Evolutionary conservation across 2,888 invertebrate genomes (phyloP), one percentile per base, ranked within the genome.

Genomic region (Elegia similella): DNA sequence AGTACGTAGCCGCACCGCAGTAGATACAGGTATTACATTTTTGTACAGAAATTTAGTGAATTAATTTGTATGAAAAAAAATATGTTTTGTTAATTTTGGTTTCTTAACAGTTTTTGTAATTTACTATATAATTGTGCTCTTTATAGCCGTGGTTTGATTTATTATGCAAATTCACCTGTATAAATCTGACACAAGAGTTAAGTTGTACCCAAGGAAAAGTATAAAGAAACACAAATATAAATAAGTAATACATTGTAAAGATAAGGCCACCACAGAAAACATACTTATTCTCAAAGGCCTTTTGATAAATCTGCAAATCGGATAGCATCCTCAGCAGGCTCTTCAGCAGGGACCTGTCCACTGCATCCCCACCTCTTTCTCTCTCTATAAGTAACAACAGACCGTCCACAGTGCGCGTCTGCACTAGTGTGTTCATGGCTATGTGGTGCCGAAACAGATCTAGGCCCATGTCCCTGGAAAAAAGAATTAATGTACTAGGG

Each of bases 241-340:
- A n/a, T 23, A 23, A 23, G 5, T 23, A 42, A 17, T n/a, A 10
- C 17, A 29, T 10, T n/a, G 16, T 8, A 52, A 52, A 52, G 3
- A 23, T 23, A 34, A 42, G 6, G 8, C 8, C n/a, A n/a, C 23
- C 5, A 23, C 2, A 23, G 2, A 23, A 32, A 32, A 38, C 81
- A 68, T 77, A 95, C 93, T 97, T 97, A 62, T 95, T 94, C 87
- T 97, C 97, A 80, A 98, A 98, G 16, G 97, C 96, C 69, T 96
- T 95, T 78, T 96, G 95, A 80, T 98, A 98, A 67, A 98, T 97
- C 91, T 99, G 98, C 63, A 99, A 92, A 86, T 98, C 99, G 17
- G 98, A 98, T 58, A 99, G 92, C 99, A 99, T 99, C 69, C 99
- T 92, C 34, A 99, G 93, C 55, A 99, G 91, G 62, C 97, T 98